Conservation (phyloP, 53 echinoderm and acorn worm genomes). For the Astropecten irregularis region DNA sequence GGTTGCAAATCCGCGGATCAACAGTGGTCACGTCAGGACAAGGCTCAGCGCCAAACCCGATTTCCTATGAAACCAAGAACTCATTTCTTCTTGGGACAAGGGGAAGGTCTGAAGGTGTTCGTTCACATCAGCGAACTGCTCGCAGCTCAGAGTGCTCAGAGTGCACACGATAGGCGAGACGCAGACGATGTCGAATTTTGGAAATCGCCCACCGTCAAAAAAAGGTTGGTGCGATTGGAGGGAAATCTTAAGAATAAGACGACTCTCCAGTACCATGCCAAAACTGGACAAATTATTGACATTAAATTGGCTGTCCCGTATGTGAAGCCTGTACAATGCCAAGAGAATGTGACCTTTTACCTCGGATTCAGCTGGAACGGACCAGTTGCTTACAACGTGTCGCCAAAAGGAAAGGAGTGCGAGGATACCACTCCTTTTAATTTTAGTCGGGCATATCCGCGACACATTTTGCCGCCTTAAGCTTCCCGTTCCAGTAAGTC, state of each 20-base stretch:
- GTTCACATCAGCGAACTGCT: constrained; percentile 55
- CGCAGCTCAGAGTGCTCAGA: background rate
- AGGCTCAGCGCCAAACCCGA: background rate
- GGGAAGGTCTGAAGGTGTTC: constrained; percentile 23
- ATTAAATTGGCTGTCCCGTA: constrained; percentile 43
- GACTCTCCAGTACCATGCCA: constrained; percentile 5
- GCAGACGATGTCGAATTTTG: constrained; percentile 38
- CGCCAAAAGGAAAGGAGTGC: background rate
- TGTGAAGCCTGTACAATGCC: constrained; percentile 3
- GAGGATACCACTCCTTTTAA: background rate
- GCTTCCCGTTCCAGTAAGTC: no score
- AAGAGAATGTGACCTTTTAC: constrained; percentile 46
- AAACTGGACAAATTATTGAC: constrained; percentile 25
- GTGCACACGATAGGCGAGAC: background rate
- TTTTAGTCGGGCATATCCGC: constrained; percentile 17
- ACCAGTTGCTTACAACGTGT: constrained; percentile 62
- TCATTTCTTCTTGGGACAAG: constrained; percentile 49
- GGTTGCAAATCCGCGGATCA: background rate
- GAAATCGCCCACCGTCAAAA: constrained; percentile 1
- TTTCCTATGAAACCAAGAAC: constrained; percentile 34
- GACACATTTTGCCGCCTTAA: background rate
- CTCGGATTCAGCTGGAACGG: constrained; percentile 66
- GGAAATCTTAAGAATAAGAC: constrained; percentile 19
- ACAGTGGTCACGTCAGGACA: background rate
- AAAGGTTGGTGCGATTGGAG: constrained; percentile 24